These are phyloP conservation scores for Acanthaster planci DNA, from an alignment of 35 echinoderm and acorn worm species.

Conservation along the genomic window DNA sequence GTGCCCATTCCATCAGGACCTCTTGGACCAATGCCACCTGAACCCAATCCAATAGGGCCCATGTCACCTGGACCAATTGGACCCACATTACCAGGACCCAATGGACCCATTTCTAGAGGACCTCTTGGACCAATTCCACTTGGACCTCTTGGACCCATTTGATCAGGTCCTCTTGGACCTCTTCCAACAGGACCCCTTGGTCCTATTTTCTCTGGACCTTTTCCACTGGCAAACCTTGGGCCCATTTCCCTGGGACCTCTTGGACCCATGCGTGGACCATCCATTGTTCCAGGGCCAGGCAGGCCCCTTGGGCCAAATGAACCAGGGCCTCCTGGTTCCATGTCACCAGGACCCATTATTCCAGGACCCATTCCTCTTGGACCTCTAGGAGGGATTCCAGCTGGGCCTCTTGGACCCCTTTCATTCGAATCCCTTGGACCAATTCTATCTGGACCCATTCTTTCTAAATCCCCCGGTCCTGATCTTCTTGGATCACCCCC, in stretches of 20 bases:
- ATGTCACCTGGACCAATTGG: neutral
- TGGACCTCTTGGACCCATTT: neutral
- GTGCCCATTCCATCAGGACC: constrained; percentile 2
- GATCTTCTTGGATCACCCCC: neutral
- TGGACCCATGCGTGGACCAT: constrained; percentile 10
- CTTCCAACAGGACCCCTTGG: neutral
- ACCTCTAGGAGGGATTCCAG: neutral
- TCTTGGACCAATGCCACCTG: constrained; percentile 21
- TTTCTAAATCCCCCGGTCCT: neutral
- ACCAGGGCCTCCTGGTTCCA: constrained; percentile 29
- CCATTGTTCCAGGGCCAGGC: neutral
- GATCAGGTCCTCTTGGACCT: neutral
- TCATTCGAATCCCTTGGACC: neutral
- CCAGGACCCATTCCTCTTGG: neutral
- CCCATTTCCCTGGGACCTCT: neutral
- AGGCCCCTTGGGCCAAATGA: constrained; percentile 16
- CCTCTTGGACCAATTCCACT: neutral
- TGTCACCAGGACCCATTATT: constrained; percentile 18
- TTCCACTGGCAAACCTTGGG: too few relatives aligned
- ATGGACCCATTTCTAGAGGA: neutral
- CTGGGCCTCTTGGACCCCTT: neutral
- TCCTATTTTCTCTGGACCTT: constrained; percentile 13
- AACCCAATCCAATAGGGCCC: neutral
- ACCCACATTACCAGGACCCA: neutral
- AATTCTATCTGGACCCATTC: neutral